Base-by-base conservation (phyloP, 1,140 invertebrate genomes). In the Drosophila gunungcola region DNA sequence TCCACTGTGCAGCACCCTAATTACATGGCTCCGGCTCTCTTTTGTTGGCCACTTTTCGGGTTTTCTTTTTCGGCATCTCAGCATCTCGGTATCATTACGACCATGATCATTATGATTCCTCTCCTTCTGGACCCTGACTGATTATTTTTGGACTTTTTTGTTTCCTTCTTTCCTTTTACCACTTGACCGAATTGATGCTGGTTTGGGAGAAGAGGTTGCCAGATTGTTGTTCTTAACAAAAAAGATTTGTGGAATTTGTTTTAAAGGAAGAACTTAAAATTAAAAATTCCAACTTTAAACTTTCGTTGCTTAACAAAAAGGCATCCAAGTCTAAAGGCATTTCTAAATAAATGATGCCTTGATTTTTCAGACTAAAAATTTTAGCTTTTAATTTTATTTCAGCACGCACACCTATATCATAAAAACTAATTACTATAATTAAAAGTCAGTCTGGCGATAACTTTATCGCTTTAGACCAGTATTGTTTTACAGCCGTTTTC, bases 1-100 rank as follows among this genome's bases (percentile, higher is more conserved):
- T 88, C 76, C 84, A 88, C 84, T 89, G 84, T 88, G 83, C 75
- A 51, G 65, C 79, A 68, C 58, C 69, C 53, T 67, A 75, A 70
- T 75, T 67, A 75, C 61, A 72, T 48, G 67, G 41, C 49, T 39
- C 12, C 43, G 49, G 60, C 73, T 73, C 58, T 80, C 61, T 73
- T 29, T 73, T 80, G 60, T 64, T 74, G 49, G 21, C 39, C 38
- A 45, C 46, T 60, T 69, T 62, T 60, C 65, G 62, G 76, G 68
- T 41, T 83, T 83, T 88, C 73, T 78, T 73, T 72, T 68, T 63
- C 67, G 61, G 62, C 55, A 38, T 73, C 43, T 73, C 41, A 38
- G 78, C 55, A 38, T 73, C 43, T 73, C 41, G 41, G 78, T 34
- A 67, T 80, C 70, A 79, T 68, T 25, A 55, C 54, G 34, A 51